Conservation (phyloP, 2,797 vertebrate genomes). For the Chloroceryle amazona region DNA sequence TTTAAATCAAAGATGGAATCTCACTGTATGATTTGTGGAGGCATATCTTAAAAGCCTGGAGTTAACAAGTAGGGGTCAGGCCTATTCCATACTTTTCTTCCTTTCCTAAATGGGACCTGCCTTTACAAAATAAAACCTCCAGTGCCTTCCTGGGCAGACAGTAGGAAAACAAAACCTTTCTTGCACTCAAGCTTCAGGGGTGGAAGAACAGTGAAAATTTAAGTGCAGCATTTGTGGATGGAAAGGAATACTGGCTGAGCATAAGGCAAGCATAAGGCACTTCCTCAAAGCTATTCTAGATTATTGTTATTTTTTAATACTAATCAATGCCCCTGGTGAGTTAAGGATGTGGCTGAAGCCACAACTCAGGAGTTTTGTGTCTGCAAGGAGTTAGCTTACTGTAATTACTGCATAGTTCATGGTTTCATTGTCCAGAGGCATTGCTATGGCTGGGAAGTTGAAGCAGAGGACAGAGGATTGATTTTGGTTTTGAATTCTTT, state of each 20-base stretch:
- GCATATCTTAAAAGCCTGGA: background rate
- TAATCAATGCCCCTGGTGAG: background rate
- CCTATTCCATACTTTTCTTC: background rate
- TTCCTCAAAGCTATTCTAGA: background rate
- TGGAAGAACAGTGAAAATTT: background rate
- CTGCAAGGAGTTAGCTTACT: background rate
- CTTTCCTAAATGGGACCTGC: background rate
- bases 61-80: rapidly evolving
- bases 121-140: background rate
- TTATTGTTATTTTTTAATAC: background rate
- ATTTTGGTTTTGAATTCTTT: background rate
- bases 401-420: background rate
- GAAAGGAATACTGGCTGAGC: background rate
- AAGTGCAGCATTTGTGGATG: background rate
- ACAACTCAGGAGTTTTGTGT: background rate
- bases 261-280: background rate
- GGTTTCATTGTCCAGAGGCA: background rate
- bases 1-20: background rate
- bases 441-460: background rate
- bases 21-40: background rate
- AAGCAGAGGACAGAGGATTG: background rate
- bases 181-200: background rate
- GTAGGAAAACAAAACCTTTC: background rate
- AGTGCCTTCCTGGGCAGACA: background rate
- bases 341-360: constrained; percentile 33